phyloP scores from a whole-genome alignment of 2,113 vertebrate genomes.

The Tursiops truncatus region DNA sequence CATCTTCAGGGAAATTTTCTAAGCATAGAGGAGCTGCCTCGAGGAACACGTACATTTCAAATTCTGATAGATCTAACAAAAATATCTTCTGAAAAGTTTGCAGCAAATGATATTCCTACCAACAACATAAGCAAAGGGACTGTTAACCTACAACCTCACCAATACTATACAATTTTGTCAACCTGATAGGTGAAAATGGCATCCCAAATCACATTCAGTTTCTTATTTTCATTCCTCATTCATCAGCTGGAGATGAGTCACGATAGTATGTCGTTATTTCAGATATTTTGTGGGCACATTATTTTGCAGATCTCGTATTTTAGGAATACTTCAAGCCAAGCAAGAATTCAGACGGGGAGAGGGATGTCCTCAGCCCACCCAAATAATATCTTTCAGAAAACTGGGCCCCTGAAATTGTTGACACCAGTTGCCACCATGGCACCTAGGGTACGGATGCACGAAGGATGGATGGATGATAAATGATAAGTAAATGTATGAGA shows the following conservation, averaged over 20 bases:
- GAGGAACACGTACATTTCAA: fast-evolving
- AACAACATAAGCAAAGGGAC: fast-evolving
- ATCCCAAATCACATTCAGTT: neutral
- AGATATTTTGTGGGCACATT: neutral
- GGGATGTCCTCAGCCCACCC: neutral
- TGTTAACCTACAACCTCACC: neutral
- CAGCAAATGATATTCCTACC: neutral
- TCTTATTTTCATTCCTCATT: neutral
- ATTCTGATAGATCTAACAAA: no score
- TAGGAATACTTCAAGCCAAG: neutral
- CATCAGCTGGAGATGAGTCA: neutral
- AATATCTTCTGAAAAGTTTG: neutral
- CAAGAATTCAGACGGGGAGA: neutral
- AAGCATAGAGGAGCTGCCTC: neutral
- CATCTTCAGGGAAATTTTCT: neutral
- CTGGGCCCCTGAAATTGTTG: neutral
- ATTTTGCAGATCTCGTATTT: neutral
- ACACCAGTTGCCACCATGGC: fast-evolving
- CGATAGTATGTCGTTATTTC: neutral
- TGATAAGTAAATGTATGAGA: neutral
- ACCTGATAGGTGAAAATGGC: neutral
- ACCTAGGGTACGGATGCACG: fast-evolving
- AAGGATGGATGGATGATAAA: neutral
- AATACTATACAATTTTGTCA: neutral
- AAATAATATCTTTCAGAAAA: neutral